Evolutionary conservation across 2,113 vertebrate species (phyloP).

Genomic region (Sorex fumeus): DNA sequence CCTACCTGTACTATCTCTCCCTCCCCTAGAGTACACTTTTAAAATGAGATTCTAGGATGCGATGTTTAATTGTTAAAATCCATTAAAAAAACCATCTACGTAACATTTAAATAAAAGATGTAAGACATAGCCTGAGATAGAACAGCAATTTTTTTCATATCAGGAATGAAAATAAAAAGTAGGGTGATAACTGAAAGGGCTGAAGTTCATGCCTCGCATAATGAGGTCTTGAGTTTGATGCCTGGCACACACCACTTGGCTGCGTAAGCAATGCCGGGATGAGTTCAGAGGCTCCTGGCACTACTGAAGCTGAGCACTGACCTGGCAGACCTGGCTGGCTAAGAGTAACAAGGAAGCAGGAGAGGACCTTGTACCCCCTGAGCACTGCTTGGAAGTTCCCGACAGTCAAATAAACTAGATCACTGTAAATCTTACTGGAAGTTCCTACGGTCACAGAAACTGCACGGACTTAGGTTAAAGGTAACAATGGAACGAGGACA

Average conservation of each 20-base stretch:
- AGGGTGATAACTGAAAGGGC: too few relatives aligned
- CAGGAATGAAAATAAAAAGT: constrained; percentile 40
- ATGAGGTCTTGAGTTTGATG: too few relatives aligned
- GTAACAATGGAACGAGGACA: background rate
- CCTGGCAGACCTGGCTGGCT: too few relatives aligned
- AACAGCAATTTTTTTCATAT: constrained; percentile 30
- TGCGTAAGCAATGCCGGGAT: too few relatives aligned
- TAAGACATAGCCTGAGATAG: background rate
- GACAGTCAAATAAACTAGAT: background rate
- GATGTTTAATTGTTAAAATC: constrained; percentile 1
- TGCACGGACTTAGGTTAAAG: background rate
- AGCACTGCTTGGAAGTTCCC: too few relatives aligned
- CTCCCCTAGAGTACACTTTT: background rate
- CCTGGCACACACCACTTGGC: too few relatives aligned
- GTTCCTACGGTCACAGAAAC: background rate
- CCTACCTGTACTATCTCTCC: too few relatives aligned
- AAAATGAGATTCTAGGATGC: background rate
- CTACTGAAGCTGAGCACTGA: too few relatives aligned
- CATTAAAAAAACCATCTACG: constrained; percentile 16
- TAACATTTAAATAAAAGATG: background rate
- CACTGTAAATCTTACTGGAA: background rate
- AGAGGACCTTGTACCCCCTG: too few relatives aligned
- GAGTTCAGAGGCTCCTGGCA: too few relatives aligned
- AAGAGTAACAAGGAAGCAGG: too few relatives aligned
- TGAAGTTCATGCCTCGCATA: too few relatives aligned